phyloP scores from a whole-genome alignment of 64 coral and sea anemone genomes.

The Actinia equina region DNA sequence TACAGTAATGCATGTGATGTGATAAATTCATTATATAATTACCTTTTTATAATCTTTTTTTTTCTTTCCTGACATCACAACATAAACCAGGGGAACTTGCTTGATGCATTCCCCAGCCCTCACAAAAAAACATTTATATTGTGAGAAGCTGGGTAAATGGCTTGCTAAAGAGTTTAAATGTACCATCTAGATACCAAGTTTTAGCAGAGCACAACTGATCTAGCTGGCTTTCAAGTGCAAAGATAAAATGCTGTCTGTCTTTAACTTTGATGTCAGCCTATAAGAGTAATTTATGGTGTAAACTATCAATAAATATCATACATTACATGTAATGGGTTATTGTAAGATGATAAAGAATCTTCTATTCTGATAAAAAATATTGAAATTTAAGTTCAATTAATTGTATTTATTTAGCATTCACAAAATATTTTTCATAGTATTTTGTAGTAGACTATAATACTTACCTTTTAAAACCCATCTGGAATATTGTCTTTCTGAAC shows the following conservation, averaged over 20 bases:
- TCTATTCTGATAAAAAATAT: too few relatives aligned
- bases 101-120: too few relatives aligned
- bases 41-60: too few relatives aligned
- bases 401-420: neutral
- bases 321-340: neutral
- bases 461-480: slow-evolving; percentile 16
- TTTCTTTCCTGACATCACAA: too few relatives aligned
- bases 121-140: too few relatives aligned
- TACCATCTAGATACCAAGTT: slow-evolving; percentile 28
- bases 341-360: too few relatives aligned
- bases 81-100: too few relatives aligned
- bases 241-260: slow-evolving; percentile 28
- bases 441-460: neutral
- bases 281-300: neutral
- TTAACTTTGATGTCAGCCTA: too few relatives aligned
- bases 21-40: too few relatives aligned
- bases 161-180: slow-evolving; percentile 35
- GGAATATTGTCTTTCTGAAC: too few relatives aligned
- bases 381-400: neutral
- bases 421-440: too few relatives aligned
- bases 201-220: neutral
- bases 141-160: too few relatives aligned
- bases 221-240: slow-evolving; percentile 11
- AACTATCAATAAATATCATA: neutral
- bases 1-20: neutral